Evolutionary conservation across 2,113 vertebrate genomes (phyloP), one percentile per base, ranked within the genome.

Genomic region (Tor tambroides): DNA sequence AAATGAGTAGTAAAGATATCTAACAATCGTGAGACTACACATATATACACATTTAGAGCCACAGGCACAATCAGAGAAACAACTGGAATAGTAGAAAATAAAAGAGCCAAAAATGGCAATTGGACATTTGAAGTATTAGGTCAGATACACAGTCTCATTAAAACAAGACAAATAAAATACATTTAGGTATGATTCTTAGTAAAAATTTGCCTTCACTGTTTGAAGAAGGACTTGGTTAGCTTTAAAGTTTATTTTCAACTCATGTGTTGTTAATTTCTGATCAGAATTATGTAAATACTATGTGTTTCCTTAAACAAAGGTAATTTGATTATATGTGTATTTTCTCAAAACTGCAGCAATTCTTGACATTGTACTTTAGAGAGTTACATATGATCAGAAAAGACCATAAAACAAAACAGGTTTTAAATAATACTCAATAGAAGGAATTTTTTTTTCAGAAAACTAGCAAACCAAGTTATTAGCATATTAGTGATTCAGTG

Each of bases 301-400:
- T 26, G 8, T 26, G 72, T 76, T 76, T 76, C 17, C 30, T 71
- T 21, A 38, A 78, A 78, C 75, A 78, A 78, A 23, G 11, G 19
- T n/a, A 21, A 21, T 26, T 65, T 65, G 75, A 77, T 65, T 28
- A 59, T 35, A 63, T 80, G 63, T 46, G 35, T 14, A 81, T 65
- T 17, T 61, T 80, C 1, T 46, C 4, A 43, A 81, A 81, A 65
- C 59, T 65, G 23, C n/a, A 46, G 79, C 12, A 65, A 65, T n/a
- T 81, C 23, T n/a, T 10, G 59, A 28, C 35, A 46, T 46, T 8
- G 14, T 28, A 28, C 1, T 43, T n/a, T 43, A 38, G 11, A n/a
- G 43, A 86, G 69, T 35, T 69, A 8, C 3, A 74, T 12, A 43
- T 5, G 3, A 43, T 81, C 2, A 35, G 11, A 75, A 26, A 46